Evolutionary conservation across 2,113 vertebrate species (phyloP), one percentile per base, ranked within the genome.

Genomic region (Onychostruthus taczanowskii): DNA sequence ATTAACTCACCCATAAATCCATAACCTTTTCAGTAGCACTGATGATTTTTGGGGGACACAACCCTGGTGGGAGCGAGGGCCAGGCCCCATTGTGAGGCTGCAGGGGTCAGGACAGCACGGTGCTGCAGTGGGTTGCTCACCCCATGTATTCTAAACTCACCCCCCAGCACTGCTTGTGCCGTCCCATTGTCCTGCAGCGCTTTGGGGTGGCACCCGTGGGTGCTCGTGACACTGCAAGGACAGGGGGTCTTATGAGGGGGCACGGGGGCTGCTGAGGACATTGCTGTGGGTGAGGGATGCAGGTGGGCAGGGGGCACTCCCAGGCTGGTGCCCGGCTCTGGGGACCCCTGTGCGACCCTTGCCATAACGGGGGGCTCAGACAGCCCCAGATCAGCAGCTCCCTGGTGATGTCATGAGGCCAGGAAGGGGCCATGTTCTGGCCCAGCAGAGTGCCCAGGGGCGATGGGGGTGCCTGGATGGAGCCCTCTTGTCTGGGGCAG

Each of bases 361-460:
- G 10, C 20, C 14, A 0, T 17, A 12, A 11, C 1, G 10, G 23
- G 43, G 70, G 35, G 5, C 64, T 73, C 64, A 27, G 35, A 28
- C n/a, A 39, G 35, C 64, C 66, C 77, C 41, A 49, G 5, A 35
- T 7, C 27, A 2, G 13, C 55, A 9, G 28, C 22, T 28, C n/a
- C 16, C 3, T 1, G 11, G 52, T 13, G 46, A 56, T 2, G 1
- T 10, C 37, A 58, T 7, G 2, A 73, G 61, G 23, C 19, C 35
- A 9, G 20, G 46, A 77, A 3, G 9, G 52, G 30, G 30, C 7
- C 41, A 33, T 1, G 2, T 39, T 30, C 30, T 8, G 13, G 28
- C 44, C 46, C 3, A 4, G 41, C 0, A 3, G 10, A 5, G 44
- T 22, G 15, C 2, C 10, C 3, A 1, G 5, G 31, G 6, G 13